phyloP scores from a whole-genome alignment of 2,113 vertebrate genomes.

The Salvelinus namaycush region DNA sequence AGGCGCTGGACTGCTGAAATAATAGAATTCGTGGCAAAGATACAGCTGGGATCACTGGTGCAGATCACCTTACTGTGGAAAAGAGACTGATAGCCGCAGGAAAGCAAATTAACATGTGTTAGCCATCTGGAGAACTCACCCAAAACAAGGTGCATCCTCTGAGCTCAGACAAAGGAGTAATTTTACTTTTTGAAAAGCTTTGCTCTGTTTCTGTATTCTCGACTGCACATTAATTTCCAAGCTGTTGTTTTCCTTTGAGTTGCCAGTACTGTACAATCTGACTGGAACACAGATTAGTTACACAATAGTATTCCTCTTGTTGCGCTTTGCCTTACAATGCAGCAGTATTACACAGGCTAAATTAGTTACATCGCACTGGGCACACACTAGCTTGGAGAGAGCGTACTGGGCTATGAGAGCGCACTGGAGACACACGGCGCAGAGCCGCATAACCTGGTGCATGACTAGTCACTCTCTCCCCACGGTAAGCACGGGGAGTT shows the following conservation, averaged over 20 bases:
- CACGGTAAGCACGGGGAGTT: too few relatives aligned
- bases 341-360: conserved; percentile 15
- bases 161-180: conserved; percentile 57
- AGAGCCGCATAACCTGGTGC: too few relatives aligned
- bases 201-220: conserved; percentile 28
- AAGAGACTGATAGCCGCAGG: conserved; percentile 64
- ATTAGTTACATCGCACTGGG: conserved; percentile 13
- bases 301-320: conserved; percentile 26
- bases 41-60: conserved; percentile 39
- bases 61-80: conserved; percentile 69
- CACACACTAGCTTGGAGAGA: too few relatives aligned
- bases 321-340: conserved; percentile 22
- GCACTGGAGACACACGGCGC: too few relatives aligned
- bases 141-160: conserved; percentile 56
- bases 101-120: conserved; percentile 69
- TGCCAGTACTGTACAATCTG: conserved; percentile 7
- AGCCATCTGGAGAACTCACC: conserved; percentile 67
- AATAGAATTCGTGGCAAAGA: conserved; percentile 51
- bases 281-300: conserved; percentile 29
- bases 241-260: conserved; percentile 19
- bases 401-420: too few relatives aligned
- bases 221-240: conserved; percentile 17
- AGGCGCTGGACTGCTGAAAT: conserved; percentile 51
- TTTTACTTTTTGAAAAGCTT: conserved; percentile 54
- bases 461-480: too few relatives aligned